These are phyloP conservation scores for Luscinia megarhynchos DNA, from an alignment of 2,797 vertebrate genomes.

Conservation along the genomic window DNA sequence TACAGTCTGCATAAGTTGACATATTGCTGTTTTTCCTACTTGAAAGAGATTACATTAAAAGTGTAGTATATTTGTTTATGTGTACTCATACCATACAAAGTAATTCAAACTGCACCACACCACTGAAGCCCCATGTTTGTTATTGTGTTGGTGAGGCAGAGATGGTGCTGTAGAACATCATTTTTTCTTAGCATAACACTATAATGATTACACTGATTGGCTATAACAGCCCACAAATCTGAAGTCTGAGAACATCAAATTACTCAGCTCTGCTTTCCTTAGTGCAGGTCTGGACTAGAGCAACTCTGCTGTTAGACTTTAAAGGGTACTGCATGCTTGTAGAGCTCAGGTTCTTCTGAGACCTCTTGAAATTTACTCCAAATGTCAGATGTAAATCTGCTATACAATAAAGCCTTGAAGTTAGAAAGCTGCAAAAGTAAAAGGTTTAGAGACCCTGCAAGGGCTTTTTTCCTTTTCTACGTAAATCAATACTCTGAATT, in stretches of 20 bases:
- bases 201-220: background rate
- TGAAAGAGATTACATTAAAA: background rate
- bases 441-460: slow-evolving; percentile 1
- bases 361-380: slow-evolving; percentile 42
- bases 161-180: background rate
- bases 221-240: background rate
- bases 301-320: background rate
- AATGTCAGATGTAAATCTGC: slow-evolving; percentile 57
- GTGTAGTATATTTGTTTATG: background rate
- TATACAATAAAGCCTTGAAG: slow-evolving; percentile 8
- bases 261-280: background rate
- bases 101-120: background rate
- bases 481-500: slow-evolving; percentile 12
- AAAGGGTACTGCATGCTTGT: background rate
- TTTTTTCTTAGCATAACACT: background rate
- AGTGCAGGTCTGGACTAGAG: background rate
- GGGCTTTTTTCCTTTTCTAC: background rate
- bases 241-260: background rate
- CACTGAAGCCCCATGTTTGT: background rate
- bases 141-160: background rate
- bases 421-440: slow-evolving; percentile 18
- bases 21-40: background rate
- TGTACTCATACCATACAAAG: background rate
- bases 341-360: background rate
- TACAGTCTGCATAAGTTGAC: background rate